Base-by-base conservation (phyloP, 2,797 vertebrate species). In the Sciurus vulgaris region DNA sequence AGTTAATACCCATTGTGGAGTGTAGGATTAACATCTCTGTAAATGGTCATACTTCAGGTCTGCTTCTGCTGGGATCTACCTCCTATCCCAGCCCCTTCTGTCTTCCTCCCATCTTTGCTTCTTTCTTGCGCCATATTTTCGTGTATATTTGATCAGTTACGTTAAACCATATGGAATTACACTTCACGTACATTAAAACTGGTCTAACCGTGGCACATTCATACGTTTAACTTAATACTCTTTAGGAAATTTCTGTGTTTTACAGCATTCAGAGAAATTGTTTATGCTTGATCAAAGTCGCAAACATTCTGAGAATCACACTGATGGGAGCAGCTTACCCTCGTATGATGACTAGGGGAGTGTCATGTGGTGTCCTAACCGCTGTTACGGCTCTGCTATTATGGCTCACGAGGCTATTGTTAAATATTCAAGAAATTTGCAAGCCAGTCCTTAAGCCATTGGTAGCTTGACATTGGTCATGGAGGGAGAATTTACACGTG, bases 391-490 rank as follows among this genome's bases (percentile, higher is more conserved):
- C 81, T 9, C 20, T 18, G 54, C 70, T 65, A 11, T 26, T n/a
- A 18, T 44, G 30, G 69, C 47, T 94, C n/a, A 10, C 22, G 18
- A n/a, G 24, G 20, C 54, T 7, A 56, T 69, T 76, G 67, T 83
- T 87, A 91, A 81, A 74, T 59, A 81, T 38, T 61, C 11, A 24
- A 61, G 47, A 89, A 86, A 69, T 69, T 70, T 92, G 79, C 77
- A 44, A 86, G 54, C 24, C 59, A 28, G 1, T 35, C 49, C 30
- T 89, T 91, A 91, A 83, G 38, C 54, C 56, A 22, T 2, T 5
- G 33, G 51, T 76, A 41, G 44, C 59, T 59, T 73, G 73, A 88
- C 83, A 61, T 47, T 44, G 77, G 51, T 59, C 44, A 6, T 3
- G 26, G 38, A 76, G 77, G 15, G 26, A 85, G 8, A 65, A 20